These are phyloP conservation scores for Callocephalon fimbriatum DNA, from an alignment of 2,113 vertebrate species.

Conservation along the genomic window DNA sequence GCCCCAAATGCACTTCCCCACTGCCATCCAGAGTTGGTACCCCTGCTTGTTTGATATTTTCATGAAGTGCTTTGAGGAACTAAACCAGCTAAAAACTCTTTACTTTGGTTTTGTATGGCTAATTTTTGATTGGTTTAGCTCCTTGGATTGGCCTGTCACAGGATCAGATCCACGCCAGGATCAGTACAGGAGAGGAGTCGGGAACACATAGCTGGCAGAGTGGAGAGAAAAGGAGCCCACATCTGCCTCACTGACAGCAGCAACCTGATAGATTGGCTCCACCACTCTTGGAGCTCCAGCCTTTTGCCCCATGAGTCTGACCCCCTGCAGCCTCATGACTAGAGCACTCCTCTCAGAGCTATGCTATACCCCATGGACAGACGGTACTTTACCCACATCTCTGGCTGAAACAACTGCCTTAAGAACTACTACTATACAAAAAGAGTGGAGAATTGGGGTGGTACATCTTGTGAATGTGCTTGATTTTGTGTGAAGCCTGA, in stretches of 20 bases:
- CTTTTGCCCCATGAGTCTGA: neutral
- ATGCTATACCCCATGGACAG: accelerated
- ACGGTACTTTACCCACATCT: neutral
- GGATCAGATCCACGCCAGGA: neutral
- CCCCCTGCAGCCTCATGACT: neutral
- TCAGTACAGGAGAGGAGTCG: neutral
- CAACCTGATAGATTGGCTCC: neutral
- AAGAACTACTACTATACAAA: neutral
- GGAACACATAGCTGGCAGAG: neutral
- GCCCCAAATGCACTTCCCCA: neutral
- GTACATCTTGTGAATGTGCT: neutral
- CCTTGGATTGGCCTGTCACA: neutral
- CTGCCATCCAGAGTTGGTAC: neutral
- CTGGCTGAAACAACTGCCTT: neutral
- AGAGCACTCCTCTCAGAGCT: neutral
- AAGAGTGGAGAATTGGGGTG: neutral
- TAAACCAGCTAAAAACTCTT: neutral
- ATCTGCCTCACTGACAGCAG: neutral
- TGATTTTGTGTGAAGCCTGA: neutral
- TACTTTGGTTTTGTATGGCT: neutral
- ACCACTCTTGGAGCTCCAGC: neutral
- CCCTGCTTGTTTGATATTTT: neutral
- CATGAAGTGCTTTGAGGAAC: neutral
- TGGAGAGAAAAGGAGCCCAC: neutral
- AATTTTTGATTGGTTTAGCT: neutral